These are phyloP conservation scores for Hoplostethus atlanticus DNA, from an alignment of 2,797 vertebrate species.

Conservation along the genomic window DNA sequence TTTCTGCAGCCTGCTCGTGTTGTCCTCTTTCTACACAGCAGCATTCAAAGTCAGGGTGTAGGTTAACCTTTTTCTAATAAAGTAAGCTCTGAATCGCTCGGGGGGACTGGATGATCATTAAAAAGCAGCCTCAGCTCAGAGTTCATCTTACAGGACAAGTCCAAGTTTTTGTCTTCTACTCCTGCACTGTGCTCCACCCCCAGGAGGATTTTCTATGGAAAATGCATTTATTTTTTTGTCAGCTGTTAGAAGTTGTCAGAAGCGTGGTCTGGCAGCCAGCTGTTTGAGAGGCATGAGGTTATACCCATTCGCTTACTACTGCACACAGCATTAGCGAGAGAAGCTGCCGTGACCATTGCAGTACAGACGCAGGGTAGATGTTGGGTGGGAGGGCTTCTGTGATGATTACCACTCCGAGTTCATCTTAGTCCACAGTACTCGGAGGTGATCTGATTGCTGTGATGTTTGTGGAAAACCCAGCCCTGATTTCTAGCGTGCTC, in stretches of 20 bases:
- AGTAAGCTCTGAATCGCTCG: neutral
- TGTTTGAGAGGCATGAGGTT: constrained; percentile 6
- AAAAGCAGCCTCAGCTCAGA: neutral
- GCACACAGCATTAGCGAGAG: neutral
- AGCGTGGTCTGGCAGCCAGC: constrained; percentile 6
- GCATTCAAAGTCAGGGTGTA: neutral
- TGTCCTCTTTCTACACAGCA: neutral
- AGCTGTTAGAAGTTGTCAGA: neutral
- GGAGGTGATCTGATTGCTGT: neutral
- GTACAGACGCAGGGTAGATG: neutral
- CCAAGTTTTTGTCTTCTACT: neutral
- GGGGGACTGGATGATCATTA: neutral
- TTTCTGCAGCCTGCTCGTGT: neutral
- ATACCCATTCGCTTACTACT: neutral
- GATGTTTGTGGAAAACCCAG: neutral
- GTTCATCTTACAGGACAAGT: neutral
- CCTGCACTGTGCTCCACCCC: neutral
- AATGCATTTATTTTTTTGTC: neutral
- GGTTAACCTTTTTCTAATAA: neutral
- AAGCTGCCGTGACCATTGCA: neutral
- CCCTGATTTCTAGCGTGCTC: neutral
- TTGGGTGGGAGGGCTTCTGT: neutral
- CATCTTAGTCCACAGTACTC: neutral
- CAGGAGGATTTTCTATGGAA: neutral
- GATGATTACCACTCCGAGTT: neutral